Conservation (phyloP, 2,113 vertebrate species). For the Tilapia sparmanii region DNA sequence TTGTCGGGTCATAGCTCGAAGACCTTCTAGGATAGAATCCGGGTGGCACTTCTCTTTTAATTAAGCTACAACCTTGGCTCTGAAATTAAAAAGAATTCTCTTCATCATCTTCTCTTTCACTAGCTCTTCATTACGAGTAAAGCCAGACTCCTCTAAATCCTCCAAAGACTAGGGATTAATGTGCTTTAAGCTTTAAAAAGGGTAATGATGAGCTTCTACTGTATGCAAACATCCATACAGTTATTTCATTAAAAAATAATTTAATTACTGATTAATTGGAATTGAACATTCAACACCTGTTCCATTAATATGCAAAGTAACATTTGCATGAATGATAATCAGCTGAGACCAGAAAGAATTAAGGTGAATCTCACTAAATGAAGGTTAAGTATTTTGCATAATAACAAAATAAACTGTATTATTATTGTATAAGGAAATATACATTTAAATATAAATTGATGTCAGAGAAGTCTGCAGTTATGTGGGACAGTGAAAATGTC, state of each 20-base stretch:
- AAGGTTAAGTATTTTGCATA: not conserved
- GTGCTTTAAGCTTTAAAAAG: not conserved
- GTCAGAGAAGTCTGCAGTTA: not conserved
- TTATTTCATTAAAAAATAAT: not conserved
- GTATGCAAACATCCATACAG: not conserved
- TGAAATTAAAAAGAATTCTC: not conserved
- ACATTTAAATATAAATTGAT: not conserved
- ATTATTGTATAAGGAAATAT: not conserved
- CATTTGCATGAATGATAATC: not conserved
- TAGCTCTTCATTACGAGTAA: not conserved
- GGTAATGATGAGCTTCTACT: slow-evolving; percentile 8
- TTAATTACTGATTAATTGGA: not conserved
- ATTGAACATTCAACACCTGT: not conserved
- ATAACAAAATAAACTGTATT: not conserved
- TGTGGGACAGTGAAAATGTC: not conserved
- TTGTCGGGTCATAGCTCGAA: not conserved
- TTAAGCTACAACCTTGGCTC: not conserved
- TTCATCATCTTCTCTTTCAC: not conserved
- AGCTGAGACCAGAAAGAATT: not conserved
- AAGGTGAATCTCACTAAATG: not conserved
- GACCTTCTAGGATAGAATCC: not conserved
- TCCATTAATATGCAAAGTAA: slow-evolving; percentile 18
- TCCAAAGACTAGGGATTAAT: slow-evolving; percentile 20
- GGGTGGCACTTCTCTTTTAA: not conserved
- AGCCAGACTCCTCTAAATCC: slow-evolving; percentile 8